These are phyloP conservation scores for Dicaeum eximium DNA, from an alignment of 2,113 vertebrate species.

Conservation along the genomic window DNA sequence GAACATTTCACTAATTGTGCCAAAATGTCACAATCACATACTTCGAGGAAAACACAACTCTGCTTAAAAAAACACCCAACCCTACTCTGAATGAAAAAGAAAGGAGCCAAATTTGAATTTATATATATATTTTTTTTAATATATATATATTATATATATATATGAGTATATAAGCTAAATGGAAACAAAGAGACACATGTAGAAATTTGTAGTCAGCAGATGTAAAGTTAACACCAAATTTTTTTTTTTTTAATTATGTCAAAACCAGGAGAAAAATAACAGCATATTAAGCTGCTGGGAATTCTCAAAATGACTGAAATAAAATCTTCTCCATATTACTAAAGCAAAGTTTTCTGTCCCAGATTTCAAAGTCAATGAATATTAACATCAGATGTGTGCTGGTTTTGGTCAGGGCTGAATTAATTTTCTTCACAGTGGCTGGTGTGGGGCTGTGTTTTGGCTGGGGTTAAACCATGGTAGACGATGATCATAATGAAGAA, in stretches of 20 bases:
- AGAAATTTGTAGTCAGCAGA: neutral
- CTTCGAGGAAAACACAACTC: accelerated
- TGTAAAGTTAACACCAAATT: neutral
- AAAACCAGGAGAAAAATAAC: neutral
- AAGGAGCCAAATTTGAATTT: neutral
- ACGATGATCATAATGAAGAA: neutral
- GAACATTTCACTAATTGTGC: neutral
- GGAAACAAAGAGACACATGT: neutral
- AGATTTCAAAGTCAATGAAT: neutral
- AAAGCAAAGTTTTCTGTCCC: neutral
- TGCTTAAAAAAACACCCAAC: neutral
- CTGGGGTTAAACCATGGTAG: neutral
- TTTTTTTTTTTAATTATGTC: neutral
- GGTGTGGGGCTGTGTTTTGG: neutral
- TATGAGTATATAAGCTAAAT: neutral
- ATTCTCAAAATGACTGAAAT: neutral
- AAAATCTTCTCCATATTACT: neutral
- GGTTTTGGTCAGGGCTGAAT: neutral
- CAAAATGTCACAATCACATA: neutral
- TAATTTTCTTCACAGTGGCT: neutral
- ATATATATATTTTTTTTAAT: accelerated
- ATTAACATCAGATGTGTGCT: neutral
- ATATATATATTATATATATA: neutral
- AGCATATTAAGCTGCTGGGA: neutral
- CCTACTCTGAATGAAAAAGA: neutral